Conservation (phyloP, 2,888 invertebrate genomes). For the Acronicta psi region DNA sequence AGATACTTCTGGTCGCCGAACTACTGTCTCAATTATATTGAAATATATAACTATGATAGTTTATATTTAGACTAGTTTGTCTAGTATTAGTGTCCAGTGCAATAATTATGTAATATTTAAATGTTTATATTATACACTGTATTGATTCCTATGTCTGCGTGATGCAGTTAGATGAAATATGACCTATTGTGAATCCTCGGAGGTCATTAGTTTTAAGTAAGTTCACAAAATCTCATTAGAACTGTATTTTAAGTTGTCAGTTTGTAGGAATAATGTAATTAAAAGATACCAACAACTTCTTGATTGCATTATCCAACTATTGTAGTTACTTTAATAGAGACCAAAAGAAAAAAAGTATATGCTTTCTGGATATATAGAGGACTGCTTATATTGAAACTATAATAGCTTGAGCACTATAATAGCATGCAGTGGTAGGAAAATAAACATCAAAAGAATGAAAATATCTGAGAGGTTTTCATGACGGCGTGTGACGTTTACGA, state of each 20-base stretch:
- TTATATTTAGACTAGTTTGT: constrained; percentile 28
- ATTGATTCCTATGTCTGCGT: constrained; percentile 26
- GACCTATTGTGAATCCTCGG: constrained; percentile 12
- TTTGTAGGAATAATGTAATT: background rate
- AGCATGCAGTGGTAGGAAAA: no score
- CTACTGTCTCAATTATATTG: constrained; percentile 38
- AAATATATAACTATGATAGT: constrained; percentile 22
- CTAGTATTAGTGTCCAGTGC: constrained; percentile 47
- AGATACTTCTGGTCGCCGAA: background rate
- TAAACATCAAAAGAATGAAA: no score
- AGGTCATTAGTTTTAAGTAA: constrained; percentile 18
- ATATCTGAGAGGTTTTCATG: no score
- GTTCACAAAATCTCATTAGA: constrained; percentile 29
- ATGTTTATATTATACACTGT: constrained; percentile 26
- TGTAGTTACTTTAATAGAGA: no score
- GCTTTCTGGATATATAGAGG: no score
- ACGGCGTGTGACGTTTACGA: no score
- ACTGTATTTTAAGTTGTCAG: background rate
- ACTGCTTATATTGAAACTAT: no score
- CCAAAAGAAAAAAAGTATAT: no score
- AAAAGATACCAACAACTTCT: no score
- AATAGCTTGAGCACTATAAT: no score
- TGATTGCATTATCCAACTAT: no score
- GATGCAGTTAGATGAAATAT: constrained; percentile 17
- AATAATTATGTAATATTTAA: constrained; percentile 46